Base-by-base conservation (phyloP, 2,797 vertebrate genomes). In the Neosalanx taihuensis region DNA sequence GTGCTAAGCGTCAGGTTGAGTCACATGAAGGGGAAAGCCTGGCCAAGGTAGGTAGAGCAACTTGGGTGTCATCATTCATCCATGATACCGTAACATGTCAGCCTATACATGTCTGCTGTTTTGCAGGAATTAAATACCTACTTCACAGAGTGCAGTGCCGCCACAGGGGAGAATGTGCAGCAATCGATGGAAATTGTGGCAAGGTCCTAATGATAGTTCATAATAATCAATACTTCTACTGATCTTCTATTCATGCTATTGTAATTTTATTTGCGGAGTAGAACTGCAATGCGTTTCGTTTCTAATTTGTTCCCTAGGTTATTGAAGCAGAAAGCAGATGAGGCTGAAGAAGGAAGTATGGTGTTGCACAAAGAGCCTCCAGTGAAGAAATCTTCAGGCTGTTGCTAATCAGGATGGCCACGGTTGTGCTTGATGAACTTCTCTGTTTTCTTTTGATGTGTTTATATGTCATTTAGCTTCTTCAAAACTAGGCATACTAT, bases 81-180 rank as follows among this genome's bases (percentile, higher is more conserved):
- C 41, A 46, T 46, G 41, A 46, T 46, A 46, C 41, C 41, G 3
- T 46, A 46, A 46, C 64, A 56, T 35, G 5, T 0, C 13, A 57
- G 41, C 23, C 56, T 61, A 30, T 10, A 46, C 62, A 5, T 2
- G 5, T 20, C 23, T 7, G 1, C 0, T 12, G 6, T 37, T 6
- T 56, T 26, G 62, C 83, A 99, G 97, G 95, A 96, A 74, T 91
- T 94, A 76, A 90, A 90, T 53, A 85, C 94, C 67, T 73, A 83
- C 69, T 99, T 99, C 74, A 90, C 90, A 2, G 97, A 99, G 85
- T 98, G 97, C 81, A 99, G 97, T 0, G 97, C 94, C 58, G 92
- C 90, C 72, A 94, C 95, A 0, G 97, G 96, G 12, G 91, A 95
- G 82, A 98, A 98, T 0, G 92, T 98, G 76, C 79, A 82, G 0